Conservation (phyloP, 2,797 vertebrate genomes). For the Tamandua tetradactyla region DNA sequence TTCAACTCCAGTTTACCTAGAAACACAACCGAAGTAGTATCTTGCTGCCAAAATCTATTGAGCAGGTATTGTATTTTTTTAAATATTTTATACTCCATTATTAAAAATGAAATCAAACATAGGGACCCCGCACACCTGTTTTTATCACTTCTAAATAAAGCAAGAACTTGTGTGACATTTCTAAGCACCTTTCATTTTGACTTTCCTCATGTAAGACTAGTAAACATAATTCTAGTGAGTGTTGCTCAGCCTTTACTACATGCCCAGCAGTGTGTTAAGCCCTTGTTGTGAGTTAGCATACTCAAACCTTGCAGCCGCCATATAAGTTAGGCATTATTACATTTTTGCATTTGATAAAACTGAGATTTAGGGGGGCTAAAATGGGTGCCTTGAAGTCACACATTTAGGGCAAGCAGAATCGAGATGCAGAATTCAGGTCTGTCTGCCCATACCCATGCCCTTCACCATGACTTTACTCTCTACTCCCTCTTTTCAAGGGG, state of each 20-base stretch:
- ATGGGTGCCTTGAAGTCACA: background rate
- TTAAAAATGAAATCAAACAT: background rate
- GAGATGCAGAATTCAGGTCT: background rate
- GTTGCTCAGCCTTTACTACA: background rate
- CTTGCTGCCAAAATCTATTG: constrained; percentile 86
- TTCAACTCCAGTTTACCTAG: constrained; percentile 79
- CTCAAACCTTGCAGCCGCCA: background rate
- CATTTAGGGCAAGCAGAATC: background rate
- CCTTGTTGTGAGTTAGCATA: background rate
- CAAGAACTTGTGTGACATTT: background rate
- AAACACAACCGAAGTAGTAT: constrained; percentile 81
- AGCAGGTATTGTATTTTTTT: constrained; percentile 79
- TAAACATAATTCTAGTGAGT: background rate
- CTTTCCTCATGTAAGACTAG: background rate
- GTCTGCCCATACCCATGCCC: background rate
- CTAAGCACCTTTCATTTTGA: background rate
- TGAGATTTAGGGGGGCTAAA: background rate
- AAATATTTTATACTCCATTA: background rate
- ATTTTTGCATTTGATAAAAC: background rate
- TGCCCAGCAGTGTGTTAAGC: background rate
- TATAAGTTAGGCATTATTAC: background rate
- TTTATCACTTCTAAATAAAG: background rate
- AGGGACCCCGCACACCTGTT: background rate
- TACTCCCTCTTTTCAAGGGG: background rate
- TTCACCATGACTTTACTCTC: background rate